These are phyloP conservation scores for Epistrophe eligans DNA, from an alignment of 2,888 invertebrate genomes.

Conservation along the genomic window DNA sequence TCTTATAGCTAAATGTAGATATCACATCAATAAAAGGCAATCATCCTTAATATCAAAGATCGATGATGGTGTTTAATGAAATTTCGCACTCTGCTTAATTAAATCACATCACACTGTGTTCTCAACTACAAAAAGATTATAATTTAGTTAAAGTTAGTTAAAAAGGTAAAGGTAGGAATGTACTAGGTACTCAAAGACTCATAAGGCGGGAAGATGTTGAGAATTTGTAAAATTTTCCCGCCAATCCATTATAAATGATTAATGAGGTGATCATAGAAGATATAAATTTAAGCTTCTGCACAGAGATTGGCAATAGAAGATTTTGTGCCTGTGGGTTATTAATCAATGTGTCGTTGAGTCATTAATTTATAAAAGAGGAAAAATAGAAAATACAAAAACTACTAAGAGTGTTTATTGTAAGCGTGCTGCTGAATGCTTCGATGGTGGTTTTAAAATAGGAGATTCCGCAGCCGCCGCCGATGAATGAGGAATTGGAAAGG, in stretches of 20 bases:
- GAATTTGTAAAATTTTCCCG: constrained; percentile 48
- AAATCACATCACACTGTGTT: constrained; percentile 41
- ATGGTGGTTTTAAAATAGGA: constrained; percentile 47
- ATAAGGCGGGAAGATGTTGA: not conserved
- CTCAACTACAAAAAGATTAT: constrained; percentile 8
- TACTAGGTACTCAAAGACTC: not conserved
- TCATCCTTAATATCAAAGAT: constrained; percentile 48
- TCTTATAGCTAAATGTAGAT: constrained; percentile 48
- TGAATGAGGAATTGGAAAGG: not conserved
- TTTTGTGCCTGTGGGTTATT: constrained; percentile 60
- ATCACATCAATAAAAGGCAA: constrained; percentile 55
- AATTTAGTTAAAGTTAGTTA: not conserved
- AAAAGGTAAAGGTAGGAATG: not conserved
- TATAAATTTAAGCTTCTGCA: constrained; percentile 70
- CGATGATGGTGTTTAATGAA: constrained; percentile 70
- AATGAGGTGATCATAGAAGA: constrained; percentile 66
- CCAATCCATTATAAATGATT: constrained; percentile 72
- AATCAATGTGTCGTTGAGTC: constrained; percentile 72
- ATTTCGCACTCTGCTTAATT: constrained; percentile 70
- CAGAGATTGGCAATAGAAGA: constrained; percentile 59
- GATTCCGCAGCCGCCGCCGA: not conserved
- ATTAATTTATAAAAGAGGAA: constrained; percentile 62
- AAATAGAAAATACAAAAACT: not conserved
- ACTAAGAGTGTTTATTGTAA: constrained; percentile 24
- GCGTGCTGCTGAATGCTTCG: constrained; percentile 41